Evolutionary conservation across 2,888 invertebrate genomes (phyloP), one percentile per base, ranked within the genome.

Genomic region (Drosophila trichaetosa): DNA sequence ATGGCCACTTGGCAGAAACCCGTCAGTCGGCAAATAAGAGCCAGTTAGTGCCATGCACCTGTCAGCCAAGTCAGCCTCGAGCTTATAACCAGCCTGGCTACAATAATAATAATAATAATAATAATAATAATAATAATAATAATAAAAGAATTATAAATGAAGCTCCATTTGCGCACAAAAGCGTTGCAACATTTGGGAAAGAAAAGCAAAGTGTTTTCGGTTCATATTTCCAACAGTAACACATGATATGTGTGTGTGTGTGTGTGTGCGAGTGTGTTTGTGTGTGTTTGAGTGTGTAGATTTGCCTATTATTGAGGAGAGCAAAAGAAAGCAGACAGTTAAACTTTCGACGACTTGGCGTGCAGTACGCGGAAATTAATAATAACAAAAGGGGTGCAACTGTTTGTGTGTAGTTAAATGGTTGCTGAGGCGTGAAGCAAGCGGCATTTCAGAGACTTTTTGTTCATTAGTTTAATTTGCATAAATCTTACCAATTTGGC

Each of bases 401-500:
- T 42, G 42, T 29, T 29, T 42, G n/a, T 24, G 10, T 53, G 58
- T 64, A 48, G 56, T 54, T 60, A 57, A 62, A 57, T 42, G 48
- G 69, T 68, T 57, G 82, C 78, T 82, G 87, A 86, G 73, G 74
- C 87, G 63, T 90, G 80, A 88, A 87, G 77, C 76, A 18, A 60
- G 69, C 69, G 69, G 68, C 52, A 67, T 59, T 63, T 69, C 36
- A 42, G 61, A 70, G 70, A 68, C 77, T 79, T 86, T 90, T 88
- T 83, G 83, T 90, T 87, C 83, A 87, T 90, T 88, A 89, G 76
- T 76, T 88, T 75, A 82, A 87, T 90, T 90, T 88, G 89, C 87
- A 87, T 90, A 87, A 83, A 80, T 80, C 80, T 77, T 61, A 42
- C 75, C 80, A 77, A 77, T 85, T 81, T 71, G 79, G 69, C 76